A percentile compares a stretch with the other conserved stretches of the same genome.
These are phyloP conservation scores for Alethe diademata DNA, from an alignment of 2,113 vertebrate genomes.

Conservation along the genomic window DNA sequence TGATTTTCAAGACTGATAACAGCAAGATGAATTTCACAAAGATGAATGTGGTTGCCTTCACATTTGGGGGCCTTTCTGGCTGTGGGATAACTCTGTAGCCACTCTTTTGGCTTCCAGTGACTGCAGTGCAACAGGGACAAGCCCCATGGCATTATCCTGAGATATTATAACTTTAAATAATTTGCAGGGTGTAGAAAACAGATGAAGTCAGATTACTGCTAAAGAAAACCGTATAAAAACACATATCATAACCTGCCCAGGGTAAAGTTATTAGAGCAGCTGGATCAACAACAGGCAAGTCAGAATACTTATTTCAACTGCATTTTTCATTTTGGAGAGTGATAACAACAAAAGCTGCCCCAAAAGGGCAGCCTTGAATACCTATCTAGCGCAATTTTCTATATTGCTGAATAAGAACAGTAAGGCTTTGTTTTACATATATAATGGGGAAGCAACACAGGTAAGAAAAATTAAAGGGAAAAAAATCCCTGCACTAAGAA, in stretches of 20 bases:
- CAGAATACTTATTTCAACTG: neutral
- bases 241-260: neutral
- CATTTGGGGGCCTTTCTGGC: neutral
- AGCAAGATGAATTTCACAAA: neutral
- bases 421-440: neutral
- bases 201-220: neutral
- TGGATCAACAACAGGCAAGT: neutral
- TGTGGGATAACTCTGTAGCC: neutral
- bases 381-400: neutral
- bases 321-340: neutral
- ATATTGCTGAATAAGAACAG: neutral
- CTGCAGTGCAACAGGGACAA: neutral
- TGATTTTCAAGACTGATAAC: neutral
- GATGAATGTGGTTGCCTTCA: rapidly evolving
- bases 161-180: neutral
- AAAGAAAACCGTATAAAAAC: neutral
- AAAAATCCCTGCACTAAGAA: rapidly evolving
- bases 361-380: neutral
- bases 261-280: neutral
- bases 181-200: neutral
- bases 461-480: neutral
- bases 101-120: neutral
- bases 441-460: neutral
- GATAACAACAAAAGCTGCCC: neutral
- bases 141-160: neutral